These are phyloP conservation scores for Sceloporus undulatus DNA, from an alignment of 2,113 vertebrate species.

Conservation along the genomic window DNA sequence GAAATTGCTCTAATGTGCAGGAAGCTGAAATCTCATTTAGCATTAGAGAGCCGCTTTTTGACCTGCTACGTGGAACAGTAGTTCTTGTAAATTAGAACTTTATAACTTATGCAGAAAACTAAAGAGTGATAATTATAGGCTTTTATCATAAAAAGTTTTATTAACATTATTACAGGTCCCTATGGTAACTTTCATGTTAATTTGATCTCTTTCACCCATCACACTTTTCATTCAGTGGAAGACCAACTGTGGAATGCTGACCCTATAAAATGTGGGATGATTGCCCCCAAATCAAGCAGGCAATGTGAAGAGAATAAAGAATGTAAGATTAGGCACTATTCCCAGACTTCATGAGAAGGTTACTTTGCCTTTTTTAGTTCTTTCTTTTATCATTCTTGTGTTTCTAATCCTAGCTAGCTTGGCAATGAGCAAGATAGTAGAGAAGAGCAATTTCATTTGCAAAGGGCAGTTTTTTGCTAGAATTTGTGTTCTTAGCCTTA, in stretches of 20 bases:
- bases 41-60: conserved; percentile 13
- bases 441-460: conserved; percentile 2
- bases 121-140: conserved; percentile 18
- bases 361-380: neutral
- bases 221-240: conserved; percentile 24
- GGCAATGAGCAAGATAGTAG: conserved; percentile 14
- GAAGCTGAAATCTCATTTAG: conserved; percentile 18
- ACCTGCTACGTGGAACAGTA: conserved; percentile 21
- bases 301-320: neutral
- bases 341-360: neutral
- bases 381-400: neutral
- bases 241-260: neutral
- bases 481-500: conserved; percentile 3
- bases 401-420: neutral
- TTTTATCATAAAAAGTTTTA: conserved; percentile 35
- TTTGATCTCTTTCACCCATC: neutral
- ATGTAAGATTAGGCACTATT: neutral
- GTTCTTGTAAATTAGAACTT: conserved; percentile 21
- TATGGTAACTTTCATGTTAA: conserved; percentile 29
- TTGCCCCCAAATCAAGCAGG: neutral
- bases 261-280: neutral
- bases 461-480: conserved; percentile 6
- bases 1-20: conserved; percentile 30
- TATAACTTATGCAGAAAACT: conserved; percentile 22
- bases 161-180: conserved; percentile 16